phyloP scores from a whole-genome alignment of 2,888 invertebrate genomes.

The Xestia rhomboidea region DNA sequence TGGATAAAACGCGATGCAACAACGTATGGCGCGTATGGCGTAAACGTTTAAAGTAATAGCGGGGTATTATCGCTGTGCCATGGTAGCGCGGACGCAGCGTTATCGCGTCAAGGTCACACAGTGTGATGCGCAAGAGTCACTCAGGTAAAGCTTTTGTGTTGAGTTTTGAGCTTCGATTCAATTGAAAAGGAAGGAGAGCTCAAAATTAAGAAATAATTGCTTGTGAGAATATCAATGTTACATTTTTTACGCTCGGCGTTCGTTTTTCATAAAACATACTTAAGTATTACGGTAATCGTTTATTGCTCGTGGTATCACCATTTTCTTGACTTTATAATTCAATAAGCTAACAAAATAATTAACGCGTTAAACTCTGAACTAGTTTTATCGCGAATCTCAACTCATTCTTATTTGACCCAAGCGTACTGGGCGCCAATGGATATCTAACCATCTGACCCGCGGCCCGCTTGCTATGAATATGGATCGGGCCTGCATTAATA shows the following conservation, averaged over 20 bases:
- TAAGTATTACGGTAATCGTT: not conserved
- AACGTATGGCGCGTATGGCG: slow-evolving; percentile 49
- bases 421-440: slow-evolving; percentile 67
- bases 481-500: slow-evolving; percentile 80
- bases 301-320: not conserved
- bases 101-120: slow-evolving; percentile 75
- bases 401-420: slow-evolving; percentile 67
- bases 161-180: slow-evolving; percentile 16
- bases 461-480: slow-evolving; percentile 77
- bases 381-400: slow-evolving; percentile 69
- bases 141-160: slow-evolving; percentile 40
- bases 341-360: slow-evolving; percentile 64
- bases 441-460: slow-evolving; percentile 80
- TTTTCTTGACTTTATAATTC: slow-evolving; percentile 30
- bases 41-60: slow-evolving; percentile 71
- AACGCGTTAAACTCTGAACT: slow-evolving; percentile 61
- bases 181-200: not conserved
- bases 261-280: not conserved
- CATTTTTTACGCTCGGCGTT: slow-evolving; percentile 11
- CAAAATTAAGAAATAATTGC: not conserved
- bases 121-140: slow-evolving; percentile 68
- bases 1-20: slow-evolving; percentile 64
- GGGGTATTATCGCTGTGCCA: slow-evolving; percentile 65
- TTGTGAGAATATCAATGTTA: not conserved
- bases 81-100: slow-evolving; percentile 60